Base-by-base conservation (phyloP, 2,888 invertebrate species). In the Ptilodon capucinus region DNA sequence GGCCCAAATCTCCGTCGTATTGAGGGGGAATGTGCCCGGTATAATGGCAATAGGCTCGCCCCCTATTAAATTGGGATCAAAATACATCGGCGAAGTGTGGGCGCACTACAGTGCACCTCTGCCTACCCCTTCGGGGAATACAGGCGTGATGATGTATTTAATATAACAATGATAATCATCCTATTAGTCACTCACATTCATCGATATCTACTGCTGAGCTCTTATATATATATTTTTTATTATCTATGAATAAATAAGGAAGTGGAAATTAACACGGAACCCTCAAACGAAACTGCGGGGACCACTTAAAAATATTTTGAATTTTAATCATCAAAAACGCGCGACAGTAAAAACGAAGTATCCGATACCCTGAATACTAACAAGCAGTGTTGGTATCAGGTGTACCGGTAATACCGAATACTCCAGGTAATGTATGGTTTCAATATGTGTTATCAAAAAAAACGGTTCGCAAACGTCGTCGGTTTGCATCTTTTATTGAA, bases 401-500 rank as follows among this genome's bases (percentile, higher is more conserved):
- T 83, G 82, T 71, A 69, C 56, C 60, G 57, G 73, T 72, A 73
- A 74, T 74, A 71, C 74, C 67, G 56, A 60, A 56, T 53, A 67
- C 54, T 68, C 61, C 63, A 63, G 64, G 72, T 80, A 77, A 82
- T 74, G 76, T 79, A 82, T 78, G 74, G 77, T 76, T 79, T 76
- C 80, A 79, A 79, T 79, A 76, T 71, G 59, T 65, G 71, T 69
- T 71, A 70, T 68, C 69, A 64, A 63, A 73, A 65, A 51, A 64
- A 61, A 57, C 42, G 46, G 54, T 51, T 51, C 57, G 52, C 61
- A 64, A 63, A 60, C 52, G 64, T 60, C 63, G 55, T 51, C 55
- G 50, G 57, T 64, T 70, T 71, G 67, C 68, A 66, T 72, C 69
- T 68, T 71, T 71, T 69, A 68, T 66, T 67, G 59, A 55, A 67